Percentiles rank a stretch among this genome's conserved stretches.
Conservation (phyloP, 1,140 invertebrate genomes). For the Tribolium madens region DNA sequence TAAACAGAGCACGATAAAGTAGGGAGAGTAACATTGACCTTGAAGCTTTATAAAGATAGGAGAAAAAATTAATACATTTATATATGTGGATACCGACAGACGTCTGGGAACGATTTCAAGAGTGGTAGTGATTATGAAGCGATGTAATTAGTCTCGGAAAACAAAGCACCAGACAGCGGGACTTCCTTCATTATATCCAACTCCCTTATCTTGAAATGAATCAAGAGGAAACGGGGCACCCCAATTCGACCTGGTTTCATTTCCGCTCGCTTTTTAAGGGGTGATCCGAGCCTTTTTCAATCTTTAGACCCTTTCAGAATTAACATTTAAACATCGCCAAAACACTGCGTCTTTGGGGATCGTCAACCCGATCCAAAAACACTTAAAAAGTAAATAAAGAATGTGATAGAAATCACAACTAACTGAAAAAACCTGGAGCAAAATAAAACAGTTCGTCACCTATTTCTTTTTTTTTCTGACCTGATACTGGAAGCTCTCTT, state of each 20-base stretch:
- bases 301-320: neutral
- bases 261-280: conserved; percentile 11
- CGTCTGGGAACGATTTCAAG: conserved; percentile 30
- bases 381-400: neutral
- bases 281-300: neutral
- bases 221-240: neutral
- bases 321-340: neutral
- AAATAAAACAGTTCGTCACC: too few relatives aligned
- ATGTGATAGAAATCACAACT: too few relatives aligned
- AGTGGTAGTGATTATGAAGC: conserved; percentile 9
- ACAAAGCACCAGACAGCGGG: conserved; percentile 41
- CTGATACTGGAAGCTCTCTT: conserved; percentile 49
- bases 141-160: conserved; percentile 22
- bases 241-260: conserved; percentile 25
- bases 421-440: too few relatives aligned
- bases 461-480: conserved; percentile 42
- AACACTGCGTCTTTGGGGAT: neutral
- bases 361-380: neutral
- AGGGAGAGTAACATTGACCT: conserved; percentile 28
- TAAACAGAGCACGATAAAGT: conserved; percentile 15
- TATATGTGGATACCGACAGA: conserved; percentile 4
- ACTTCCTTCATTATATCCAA: conserved; percentile 46
- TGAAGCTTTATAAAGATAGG: conserved; percentile 7
- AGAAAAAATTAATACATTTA: neutral
- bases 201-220: conserved; percentile 11